phyloP scores from a whole-genome alignment of 92 coral and sea anemone genomes.

The Bergia puertoricense region DNA sequence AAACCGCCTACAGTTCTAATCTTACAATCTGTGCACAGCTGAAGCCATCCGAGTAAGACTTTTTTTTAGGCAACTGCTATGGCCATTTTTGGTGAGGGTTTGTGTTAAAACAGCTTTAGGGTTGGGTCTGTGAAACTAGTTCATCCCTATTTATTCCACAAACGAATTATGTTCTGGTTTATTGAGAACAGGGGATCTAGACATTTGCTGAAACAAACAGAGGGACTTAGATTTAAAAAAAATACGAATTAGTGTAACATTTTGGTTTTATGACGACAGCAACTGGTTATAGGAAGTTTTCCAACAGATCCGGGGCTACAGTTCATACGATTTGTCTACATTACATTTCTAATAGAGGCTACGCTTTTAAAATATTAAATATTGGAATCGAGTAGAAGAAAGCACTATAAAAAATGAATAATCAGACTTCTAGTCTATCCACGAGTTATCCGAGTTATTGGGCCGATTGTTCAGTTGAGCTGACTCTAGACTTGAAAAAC shows the following conservation, averaged over 20 bases:
- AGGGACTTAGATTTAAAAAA: background rate
- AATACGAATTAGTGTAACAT: background rate
- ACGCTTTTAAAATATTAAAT: too few species aligned
- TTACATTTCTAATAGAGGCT: background rate
- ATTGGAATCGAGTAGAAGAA: too few species aligned
- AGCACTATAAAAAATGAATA: too few species aligned
- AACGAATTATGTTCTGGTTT: background rate
- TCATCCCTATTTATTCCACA: background rate
- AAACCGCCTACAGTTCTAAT: background rate
- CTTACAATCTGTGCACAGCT: slow-evolving; percentile 34
- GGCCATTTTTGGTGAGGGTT: slow-evolving; percentile 42
- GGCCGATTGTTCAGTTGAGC: background rate
- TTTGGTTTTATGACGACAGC: background rate
- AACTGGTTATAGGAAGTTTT: background rate
- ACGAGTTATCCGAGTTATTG: background rate
- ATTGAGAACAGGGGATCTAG: background rate
- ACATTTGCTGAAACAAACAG: slow-evolving; percentile 21
- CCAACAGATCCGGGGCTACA: background rate
- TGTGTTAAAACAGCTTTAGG: background rate
- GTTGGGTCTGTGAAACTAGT: background rate
- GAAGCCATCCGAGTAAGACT: background rate
- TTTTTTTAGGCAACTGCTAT: background rate
- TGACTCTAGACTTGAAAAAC: background rate
- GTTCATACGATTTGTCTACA: background rate
- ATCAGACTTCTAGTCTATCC: background rate